A percentile compares a stretch with the other conserved stretches of the same genome.
phyloP scores from a whole-genome alignment of 2,888 invertebrate species.

The Alcis repandata region DNA sequence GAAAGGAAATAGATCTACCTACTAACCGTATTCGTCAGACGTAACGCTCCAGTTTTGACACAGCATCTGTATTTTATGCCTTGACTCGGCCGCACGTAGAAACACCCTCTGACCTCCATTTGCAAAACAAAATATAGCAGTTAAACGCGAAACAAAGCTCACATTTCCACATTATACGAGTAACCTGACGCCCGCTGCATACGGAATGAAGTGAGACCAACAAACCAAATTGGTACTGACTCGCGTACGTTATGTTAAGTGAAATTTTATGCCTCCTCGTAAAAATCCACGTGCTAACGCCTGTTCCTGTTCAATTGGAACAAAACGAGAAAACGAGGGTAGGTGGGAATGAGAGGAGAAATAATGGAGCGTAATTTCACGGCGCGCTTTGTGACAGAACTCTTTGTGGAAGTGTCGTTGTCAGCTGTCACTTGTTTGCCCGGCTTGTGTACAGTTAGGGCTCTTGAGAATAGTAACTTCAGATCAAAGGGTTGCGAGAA shows the following conservation, averaged over 20 bases:
- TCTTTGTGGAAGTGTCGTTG: conserved; percentile 22
- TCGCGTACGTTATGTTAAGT: conserved; percentile 67
- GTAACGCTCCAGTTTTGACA: conserved; percentile 3
- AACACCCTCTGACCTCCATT: conserved; percentile 43
- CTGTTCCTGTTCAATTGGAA: conserved; percentile 37
- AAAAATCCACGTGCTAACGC: conserved; percentile 64
- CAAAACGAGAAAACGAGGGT: conserved; percentile 30
- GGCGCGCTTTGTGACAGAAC: conserved; percentile 28
- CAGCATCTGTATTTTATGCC: conserved; percentile 31
- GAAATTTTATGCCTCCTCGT: conserved; percentile 76
- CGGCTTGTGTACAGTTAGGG: not conserved
- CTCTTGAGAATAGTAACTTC: not conserved
- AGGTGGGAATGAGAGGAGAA: conserved; percentile 23
- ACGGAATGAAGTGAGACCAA: conserved; percentile 69
- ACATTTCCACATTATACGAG: conserved; percentile 60
- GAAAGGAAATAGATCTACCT: not conserved
- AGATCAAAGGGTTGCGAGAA: no score
- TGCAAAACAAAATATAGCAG: conserved; percentile 45
- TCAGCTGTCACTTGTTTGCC: conserved; percentile 18
- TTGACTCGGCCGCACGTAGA: conserved; percentile 28
- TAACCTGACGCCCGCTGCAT: conserved; percentile 63
- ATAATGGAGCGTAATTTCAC: conserved; percentile 37
- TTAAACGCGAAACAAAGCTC: conserved; percentile 66
- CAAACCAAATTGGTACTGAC: conserved; percentile 65
- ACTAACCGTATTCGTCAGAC: not conserved